A percentile compares a stretch with the other conserved stretches of the same genome.
Conservation (phyloP, 2,113 vertebrate species). For the Microtus pennsylvanicus region DNA sequence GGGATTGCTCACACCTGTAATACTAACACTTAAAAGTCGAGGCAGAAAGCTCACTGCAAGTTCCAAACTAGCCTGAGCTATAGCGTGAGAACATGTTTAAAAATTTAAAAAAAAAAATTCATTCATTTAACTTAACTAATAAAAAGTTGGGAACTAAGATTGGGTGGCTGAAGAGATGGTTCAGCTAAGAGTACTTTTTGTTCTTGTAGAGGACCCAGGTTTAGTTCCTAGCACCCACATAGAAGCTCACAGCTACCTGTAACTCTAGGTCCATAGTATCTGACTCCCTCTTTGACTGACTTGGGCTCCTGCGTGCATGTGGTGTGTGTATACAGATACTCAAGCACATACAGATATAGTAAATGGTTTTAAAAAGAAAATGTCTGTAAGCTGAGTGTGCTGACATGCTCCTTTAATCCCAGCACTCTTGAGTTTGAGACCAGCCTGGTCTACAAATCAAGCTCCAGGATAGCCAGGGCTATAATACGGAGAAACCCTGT, state of each 20-base stretch:
- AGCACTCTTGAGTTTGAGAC: neutral
- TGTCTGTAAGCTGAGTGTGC: neutral
- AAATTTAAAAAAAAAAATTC: neutral
- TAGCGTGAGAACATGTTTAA: neutral
- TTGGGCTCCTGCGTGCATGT: neutral
- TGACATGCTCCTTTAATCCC: neutral
- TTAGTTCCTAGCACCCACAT: neutral
- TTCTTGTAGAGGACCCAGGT: neutral
- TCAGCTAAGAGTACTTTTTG: neutral
- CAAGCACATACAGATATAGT: neutral
- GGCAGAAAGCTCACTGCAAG: neutral
- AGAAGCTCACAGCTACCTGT: neutral
- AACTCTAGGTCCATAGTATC: neutral
- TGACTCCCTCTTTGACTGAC: neutral
- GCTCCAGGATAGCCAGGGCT: neutral
- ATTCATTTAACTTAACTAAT: neutral
- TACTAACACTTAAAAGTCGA: neutral
- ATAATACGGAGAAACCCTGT: neutral
- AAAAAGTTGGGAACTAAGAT: neutral
- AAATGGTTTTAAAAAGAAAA: neutral
- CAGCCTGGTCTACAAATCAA: neutral
- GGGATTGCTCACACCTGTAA: too few relatives aligned
- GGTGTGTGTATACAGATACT: neutral
- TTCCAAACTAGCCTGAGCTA: neutral
- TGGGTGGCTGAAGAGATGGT: neutral